Conservation (phyloP, 2,113 vertebrate genomes). For the Mustela nigripes region DNA sequence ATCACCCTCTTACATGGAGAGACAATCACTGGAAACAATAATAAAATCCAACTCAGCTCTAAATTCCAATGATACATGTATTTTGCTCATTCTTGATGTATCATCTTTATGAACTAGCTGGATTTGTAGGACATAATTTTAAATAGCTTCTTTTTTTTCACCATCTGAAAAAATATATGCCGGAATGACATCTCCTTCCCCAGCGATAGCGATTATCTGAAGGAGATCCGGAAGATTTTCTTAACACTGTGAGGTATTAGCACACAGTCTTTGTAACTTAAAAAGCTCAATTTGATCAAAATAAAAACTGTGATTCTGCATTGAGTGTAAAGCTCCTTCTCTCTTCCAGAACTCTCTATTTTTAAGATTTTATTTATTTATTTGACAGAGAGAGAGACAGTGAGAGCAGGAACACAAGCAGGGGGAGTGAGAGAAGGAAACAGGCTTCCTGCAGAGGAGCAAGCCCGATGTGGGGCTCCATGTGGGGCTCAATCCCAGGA, state of each 20-base stretch:
- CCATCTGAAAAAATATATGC: neutral
- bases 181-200: neutral
- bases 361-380: too few species aligned
- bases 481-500: too few species aligned
- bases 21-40: neutral
- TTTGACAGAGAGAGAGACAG: too few species aligned
- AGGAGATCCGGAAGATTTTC: constrained; percentile 3
- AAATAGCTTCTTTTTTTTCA: neutral
- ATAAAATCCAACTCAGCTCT: neutral
- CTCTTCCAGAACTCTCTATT: neutral
- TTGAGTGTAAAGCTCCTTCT: neutral
- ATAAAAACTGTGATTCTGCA: neutral
- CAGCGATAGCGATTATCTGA: neutral
- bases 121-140: neutral
- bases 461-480: too few species aligned
- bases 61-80: neutral
- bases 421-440: too few species aligned
- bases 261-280: neutral
- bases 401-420: too few species aligned
- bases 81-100: neutral
- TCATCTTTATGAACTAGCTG: neutral
- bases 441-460: too few species aligned
- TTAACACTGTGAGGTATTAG: neutral
- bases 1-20: neutral
- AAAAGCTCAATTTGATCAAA: constrained; percentile 29